phyloP scores from a whole-genome alignment of 2,113 vertebrate species.

The Rafetus swinhoei region DNA sequence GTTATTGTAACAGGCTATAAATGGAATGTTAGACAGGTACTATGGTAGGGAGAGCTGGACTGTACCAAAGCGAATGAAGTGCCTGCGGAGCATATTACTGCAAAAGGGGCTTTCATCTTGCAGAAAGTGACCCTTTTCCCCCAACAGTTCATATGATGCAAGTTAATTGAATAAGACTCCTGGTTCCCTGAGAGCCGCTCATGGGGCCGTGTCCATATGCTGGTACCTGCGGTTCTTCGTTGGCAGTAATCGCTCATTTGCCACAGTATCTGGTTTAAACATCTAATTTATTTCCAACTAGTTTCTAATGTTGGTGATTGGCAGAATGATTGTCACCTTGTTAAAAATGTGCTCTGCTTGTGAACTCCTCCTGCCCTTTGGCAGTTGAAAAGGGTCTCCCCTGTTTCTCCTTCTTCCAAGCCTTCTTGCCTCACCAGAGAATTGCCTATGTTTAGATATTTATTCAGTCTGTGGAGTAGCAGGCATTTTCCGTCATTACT shows the following conservation, averaged over 20 bases:
- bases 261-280: not conserved
- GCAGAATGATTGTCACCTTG: not conserved
- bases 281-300: not conserved
- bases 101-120: not conserved
- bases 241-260: rapidly evolving
- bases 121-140: not conserved
- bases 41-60: not conserved
- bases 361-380: conserved; percentile 17
- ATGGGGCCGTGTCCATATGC: not conserved
- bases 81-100: not conserved
- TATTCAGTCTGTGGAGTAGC: not conserved
- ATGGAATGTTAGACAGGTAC: not conserved
- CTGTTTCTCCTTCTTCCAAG: not conserved
- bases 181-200: not conserved
- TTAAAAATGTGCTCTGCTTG: not conserved
- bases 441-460: not conserved
- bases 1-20: not conserved
- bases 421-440: not conserved
- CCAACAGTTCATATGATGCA: rapidly evolving
- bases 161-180: not conserved
- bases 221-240: not conserved
- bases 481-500: not conserved
- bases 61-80: not conserved
- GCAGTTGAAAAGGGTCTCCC: not conserved
- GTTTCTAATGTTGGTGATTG: not conserved